Percentiles rank a stretch among this genome's conserved stretches.
These are phyloP conservation scores for Sphaerophoria taeniata DNA, from an alignment of 2,888 invertebrate genomes.

Conservation along the genomic window DNA sequence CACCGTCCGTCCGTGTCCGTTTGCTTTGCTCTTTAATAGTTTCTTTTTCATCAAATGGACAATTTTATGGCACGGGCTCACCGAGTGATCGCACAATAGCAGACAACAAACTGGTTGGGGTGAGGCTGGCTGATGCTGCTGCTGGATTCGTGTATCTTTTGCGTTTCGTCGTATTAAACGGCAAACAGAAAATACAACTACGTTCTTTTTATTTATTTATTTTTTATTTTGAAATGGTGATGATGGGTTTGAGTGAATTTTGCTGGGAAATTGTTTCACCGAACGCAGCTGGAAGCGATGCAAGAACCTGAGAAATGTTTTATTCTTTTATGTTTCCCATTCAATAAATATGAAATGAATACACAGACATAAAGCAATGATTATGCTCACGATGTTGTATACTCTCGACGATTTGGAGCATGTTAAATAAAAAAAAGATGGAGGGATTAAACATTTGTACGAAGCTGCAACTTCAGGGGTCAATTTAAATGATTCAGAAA, in stretches of 20 bases:
- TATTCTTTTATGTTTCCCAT: constrained; percentile 34
- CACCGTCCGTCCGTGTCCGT: not conserved
- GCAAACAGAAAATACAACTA: not conserved
- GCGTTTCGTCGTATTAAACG: not conserved
- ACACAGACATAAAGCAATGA: constrained; percentile 24
- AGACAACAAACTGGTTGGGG: constrained; percentile 42
- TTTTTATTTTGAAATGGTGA: constrained; percentile 13
- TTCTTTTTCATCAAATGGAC: constrained; percentile 62
- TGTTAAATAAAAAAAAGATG: too few relatives aligned
- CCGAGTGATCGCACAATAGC: constrained; percentile 77
- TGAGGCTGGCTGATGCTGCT: not conserved
- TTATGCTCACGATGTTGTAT: not conserved
- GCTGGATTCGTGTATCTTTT: not conserved
- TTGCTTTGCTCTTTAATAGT: constrained; percentile 48
- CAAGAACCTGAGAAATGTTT: constrained; percentile 30
- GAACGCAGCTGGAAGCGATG: constrained; percentile 51
- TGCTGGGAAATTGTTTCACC: constrained; percentile 38
- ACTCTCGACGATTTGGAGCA: not conserved
- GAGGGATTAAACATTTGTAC: not conserved
- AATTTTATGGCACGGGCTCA: constrained; percentile 77
- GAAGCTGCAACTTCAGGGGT: not conserved
- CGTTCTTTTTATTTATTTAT: not conserved
- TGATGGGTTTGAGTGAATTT: constrained; percentile 23
- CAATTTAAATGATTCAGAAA: not conserved
- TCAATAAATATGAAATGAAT: constrained; percentile 43